Base-by-base conservation (phyloP, 1,140 invertebrate genomes). In the Heliothis virescens region DNA sequence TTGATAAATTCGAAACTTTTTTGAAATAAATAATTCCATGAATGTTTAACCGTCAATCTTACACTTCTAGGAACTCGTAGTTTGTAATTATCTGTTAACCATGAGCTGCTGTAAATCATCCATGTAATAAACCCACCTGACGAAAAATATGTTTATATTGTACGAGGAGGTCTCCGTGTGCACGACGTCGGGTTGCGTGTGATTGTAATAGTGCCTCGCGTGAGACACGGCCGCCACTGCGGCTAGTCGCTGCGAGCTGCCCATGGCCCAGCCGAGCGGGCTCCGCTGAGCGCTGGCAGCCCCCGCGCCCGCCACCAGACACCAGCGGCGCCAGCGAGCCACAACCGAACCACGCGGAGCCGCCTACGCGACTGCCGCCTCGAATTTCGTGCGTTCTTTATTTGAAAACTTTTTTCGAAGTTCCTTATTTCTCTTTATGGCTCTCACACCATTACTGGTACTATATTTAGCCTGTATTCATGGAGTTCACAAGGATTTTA, bases 181-280 rank as follows among this genome's bases (percentile, higher is more conserved):
- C 62, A 78, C 63, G 29, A 88, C 85, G 9, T 87, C 86, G 0
- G 88, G 84, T 63, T 90, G 88, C 4, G 91, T 93, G 77, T 93
- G 87, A 79, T 94, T 94, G 86, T 92, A 93, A 79, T 90, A 90
- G 53, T 90, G 89, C 71, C 89, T 89, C 29, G 89, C 89, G 53
- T 94, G 91, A 0, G 93, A 89, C 12, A 91, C 90, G 7, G 93
- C 93, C 60, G 93, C 93, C 3, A 93, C 91, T 47, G 93, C 93
- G 65, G 93, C 93, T 21, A 94, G 83, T 7, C 93, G 87, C 81
- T 93, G 93, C 53, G 93, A 89, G 91, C 92, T 91, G 83, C 93
- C 92, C 93, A 94, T 94, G 71, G 93, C 93, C 93, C 93, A 94
- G 85, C 93, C 89, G 81, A 94, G 89, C 60, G 93, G 93, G 91